phyloP scores from a whole-genome alignment of 2,797 vertebrate genomes.

The Chromobotia macracanthus region DNA sequence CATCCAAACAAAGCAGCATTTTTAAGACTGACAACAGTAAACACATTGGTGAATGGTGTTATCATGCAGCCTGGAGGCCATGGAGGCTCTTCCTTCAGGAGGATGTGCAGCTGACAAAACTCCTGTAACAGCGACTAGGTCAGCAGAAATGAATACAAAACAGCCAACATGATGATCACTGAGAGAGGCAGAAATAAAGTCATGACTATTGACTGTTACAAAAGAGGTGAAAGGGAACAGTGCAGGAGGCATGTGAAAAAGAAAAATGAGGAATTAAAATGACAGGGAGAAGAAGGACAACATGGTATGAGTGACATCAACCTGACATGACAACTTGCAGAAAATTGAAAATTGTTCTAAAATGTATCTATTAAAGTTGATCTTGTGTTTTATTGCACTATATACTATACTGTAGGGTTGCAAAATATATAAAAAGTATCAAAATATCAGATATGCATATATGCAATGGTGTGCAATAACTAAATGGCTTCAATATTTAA shows the following conservation, averaged over 20 bases:
- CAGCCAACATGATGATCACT: conserved; percentile 1
- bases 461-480: too few relatives aligned
- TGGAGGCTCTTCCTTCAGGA: conserved; percentile 58
- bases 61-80: conserved; percentile 31
- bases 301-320: neutral
- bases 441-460: too few relatives aligned
- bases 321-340: too few relatives aligned
- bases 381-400: too few relatives aligned
- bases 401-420: too few relatives aligned
- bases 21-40: conserved; percentile 14
- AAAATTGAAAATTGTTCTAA: too few relatives aligned
- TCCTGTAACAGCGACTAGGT: neutral
- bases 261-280: conserved; percentile 49
- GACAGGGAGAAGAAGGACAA: neutral
- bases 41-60: neutral
- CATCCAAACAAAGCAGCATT: neutral
- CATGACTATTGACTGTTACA: conserved; percentile 43
- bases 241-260: conserved; percentile 20
- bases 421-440: too few relatives aligned
- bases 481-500: too few relatives aligned
- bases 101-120: conserved; percentile 34
- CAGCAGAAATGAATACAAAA: conserved; percentile 32
- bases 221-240: conserved; percentile 43
- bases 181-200: conserved; percentile 50
- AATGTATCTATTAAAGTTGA: too few relatives aligned